phyloP scores from a whole-genome alignment of 2,888 invertebrate genomes.

The Nymphalis urticae region DNA sequence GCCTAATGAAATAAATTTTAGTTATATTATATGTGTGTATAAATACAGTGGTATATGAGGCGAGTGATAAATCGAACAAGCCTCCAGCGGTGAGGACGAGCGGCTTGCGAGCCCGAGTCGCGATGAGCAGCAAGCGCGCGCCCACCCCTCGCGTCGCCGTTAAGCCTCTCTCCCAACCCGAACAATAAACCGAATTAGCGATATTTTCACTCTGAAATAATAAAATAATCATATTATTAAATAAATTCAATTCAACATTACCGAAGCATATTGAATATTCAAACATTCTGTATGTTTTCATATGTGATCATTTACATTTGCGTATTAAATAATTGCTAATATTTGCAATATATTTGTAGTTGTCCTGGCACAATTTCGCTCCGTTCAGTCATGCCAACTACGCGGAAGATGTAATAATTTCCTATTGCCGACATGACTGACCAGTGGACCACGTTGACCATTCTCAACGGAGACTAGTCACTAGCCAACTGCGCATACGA shows the following conservation, averaged over 20 bases:
- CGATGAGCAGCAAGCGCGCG: conserved; percentile 34
- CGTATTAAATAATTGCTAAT: too few species aligned
- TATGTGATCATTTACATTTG: too few species aligned
- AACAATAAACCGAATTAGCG: conserved; percentile 40
- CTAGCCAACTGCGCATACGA: too few species aligned
- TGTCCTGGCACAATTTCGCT: too few species aligned
- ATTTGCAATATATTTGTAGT: too few species aligned
- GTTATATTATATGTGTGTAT: neutral
- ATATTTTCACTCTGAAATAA: conserved; percentile 42
- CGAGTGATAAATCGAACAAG: conserved; percentile 43
- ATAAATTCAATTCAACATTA: neutral
- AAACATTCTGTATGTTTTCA: too few species aligned
- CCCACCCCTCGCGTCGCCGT: conserved; percentile 33
- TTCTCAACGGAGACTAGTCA: too few species aligned
- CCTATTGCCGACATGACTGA: too few species aligned
- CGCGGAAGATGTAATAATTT: too few species aligned
- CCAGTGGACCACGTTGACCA: too few species aligned
- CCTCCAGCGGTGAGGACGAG: conserved; percentile 43
- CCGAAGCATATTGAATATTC: too few species aligned
- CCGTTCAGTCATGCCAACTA: too few species aligned
- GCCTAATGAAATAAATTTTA: neutral
- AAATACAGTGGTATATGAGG: conserved; percentile 42
- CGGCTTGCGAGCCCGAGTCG: conserved; percentile 39
- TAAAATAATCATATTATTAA: neutral
- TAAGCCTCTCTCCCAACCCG: conserved; percentile 40